Conservation (phyloP, 2,797 vertebrate species). For the Agapornis canus region DNA sequence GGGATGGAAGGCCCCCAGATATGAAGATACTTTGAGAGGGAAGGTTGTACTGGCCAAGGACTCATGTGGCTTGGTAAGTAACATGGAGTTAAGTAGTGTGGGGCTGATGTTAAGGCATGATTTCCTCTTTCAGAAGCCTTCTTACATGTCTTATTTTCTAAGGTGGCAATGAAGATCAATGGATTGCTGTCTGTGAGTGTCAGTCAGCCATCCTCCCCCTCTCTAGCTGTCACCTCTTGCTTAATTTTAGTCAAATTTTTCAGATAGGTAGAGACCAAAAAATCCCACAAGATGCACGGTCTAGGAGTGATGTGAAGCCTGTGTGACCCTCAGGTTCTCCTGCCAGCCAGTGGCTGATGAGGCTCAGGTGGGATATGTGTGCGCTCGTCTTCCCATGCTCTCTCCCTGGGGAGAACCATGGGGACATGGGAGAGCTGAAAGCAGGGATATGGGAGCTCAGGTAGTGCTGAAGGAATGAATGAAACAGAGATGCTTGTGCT, state of each 20-base stretch:
- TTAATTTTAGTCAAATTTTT: neutral
- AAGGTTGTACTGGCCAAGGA: neutral
- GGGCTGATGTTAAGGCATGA: neutral
- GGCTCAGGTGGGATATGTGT: fast-evolving
- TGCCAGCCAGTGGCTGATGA: neutral
- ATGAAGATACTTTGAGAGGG: neutral
- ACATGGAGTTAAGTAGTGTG: neutral
- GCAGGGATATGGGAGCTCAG: neutral
- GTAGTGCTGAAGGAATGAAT: neutral
- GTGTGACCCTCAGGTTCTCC: fast-evolving
- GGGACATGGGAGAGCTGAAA: neutral
- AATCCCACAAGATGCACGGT: neutral
- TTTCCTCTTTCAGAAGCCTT: neutral
- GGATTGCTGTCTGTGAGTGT: neutral
- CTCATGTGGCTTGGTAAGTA: neutral
- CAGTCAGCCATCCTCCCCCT: neutral
- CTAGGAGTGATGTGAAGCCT: fast-evolving
- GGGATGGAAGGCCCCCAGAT: neutral
- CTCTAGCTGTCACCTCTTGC: neutral
- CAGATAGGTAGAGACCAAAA: neutral
- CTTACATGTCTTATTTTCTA: neutral
- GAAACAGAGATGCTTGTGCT: neutral
- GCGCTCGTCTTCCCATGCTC: fast-evolving
- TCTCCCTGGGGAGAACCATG: neutral
- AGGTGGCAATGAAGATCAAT: neutral